Evolutionary conservation across 2,113 vertebrate species (phyloP).

Genomic region (Xiphophorus maculatus): DNA sequence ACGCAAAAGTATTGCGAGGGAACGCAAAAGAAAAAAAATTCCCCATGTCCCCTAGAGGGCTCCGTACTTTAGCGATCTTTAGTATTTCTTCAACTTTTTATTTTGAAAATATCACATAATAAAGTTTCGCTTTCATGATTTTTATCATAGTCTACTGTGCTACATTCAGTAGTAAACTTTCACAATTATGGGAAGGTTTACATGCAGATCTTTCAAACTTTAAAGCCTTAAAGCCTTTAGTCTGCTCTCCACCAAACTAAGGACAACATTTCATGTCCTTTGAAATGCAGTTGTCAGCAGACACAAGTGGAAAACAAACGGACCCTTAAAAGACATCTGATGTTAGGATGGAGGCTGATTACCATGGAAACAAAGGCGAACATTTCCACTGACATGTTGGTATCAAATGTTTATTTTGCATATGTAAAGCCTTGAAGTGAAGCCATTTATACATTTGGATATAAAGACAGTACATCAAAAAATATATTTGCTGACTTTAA

Average conservation of each 20-base stretch:
- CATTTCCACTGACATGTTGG: too few species aligned
- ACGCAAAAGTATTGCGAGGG: too few species aligned
- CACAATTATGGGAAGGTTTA: too few species aligned
- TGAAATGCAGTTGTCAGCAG: background rate
- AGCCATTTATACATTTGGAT: background rate
- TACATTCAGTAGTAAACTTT: too few species aligned
- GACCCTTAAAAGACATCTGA: background rate
- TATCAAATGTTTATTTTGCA: background rate
- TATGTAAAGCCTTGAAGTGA: background rate
- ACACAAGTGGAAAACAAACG: slow-evolving; percentile 43
- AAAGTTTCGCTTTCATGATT: too few species aligned
- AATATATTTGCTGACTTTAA: background rate
- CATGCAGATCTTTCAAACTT: too few species aligned
- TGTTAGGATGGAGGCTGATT: background rate
- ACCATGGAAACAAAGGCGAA: slow-evolving; percentile 9
- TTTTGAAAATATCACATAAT: background rate
- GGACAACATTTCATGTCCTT: background rate
- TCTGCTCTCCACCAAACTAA: background rate
- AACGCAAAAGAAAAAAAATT: too few species aligned
- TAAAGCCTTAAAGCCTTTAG: too few species aligned
- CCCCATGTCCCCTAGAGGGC: too few species aligned
- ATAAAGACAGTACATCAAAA: background rate
- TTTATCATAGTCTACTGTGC: too few species aligned
- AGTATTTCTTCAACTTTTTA: background rate
- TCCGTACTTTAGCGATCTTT: too few species aligned